Base-by-base conservation (phyloP, 2,888 invertebrate genomes). In the Agrochola macilenta region DNA sequence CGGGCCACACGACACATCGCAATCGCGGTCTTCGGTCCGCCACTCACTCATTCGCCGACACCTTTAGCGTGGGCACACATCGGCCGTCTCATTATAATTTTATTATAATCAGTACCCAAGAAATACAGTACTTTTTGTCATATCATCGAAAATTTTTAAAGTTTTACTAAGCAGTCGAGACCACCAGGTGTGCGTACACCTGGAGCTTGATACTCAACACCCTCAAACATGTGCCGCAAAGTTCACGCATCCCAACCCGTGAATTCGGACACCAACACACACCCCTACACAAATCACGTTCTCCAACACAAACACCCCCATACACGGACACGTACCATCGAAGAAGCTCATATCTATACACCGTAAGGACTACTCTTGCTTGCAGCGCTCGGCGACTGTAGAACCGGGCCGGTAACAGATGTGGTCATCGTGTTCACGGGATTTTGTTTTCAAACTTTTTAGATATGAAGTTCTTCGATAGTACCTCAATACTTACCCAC, bases 241-340 rank as follows among this genome's bases (percentile, higher is more conserved):
- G 14, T 49, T 30, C 14, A 49, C 49, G 20, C 49, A 12, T 49
- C 66, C 14, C 23, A 30, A 30, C 66, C 49, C 23, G 20, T 5
- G 66, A 23, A 14, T 39, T 52, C 52, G 43, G 52, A 77, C 60
- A 46, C 57, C 11, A 20, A 23, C 69, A 52, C 69, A 52, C 54
- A 26, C 23, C 9, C 39, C 63, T 43, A 54, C 60, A 52, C 7
- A 39, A 5, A 26, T 23, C 46, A 14, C 0, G 12, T 11, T 60
- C 26, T 12, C n/a, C 3, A 3, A 57, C 54, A 4, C 60, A 30
- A 49, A 43, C 17, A 78, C 54, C 20, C 12, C n/a, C 30, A 30
- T 43, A 79, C 58, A 69, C 30, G n/a, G 46, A 69, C 35, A 46
- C n/a, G 43, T 17, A 49, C n/a, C n/a, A n/a, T n/a, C n/a, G n/a